Conservation (phyloP, 2,888 invertebrate species). For the Dysmachus trigonus region DNA sequence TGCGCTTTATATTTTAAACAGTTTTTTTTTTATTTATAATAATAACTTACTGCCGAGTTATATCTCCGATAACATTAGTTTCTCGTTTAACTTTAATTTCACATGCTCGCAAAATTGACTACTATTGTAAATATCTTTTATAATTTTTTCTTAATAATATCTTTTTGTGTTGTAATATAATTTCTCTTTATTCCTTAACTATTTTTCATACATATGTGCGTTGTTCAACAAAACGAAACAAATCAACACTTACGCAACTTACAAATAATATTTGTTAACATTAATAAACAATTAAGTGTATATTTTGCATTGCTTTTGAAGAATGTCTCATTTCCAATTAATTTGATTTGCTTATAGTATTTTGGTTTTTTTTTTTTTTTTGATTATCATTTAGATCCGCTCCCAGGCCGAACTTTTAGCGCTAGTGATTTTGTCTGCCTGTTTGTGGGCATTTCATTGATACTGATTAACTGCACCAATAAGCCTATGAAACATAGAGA, state of each 20-base stretch:
- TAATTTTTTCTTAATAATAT: conserved; percentile 36
- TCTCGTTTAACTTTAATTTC: conserved; percentile 34
- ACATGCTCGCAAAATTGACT: conserved; percentile 26
- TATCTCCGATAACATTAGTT: not conserved
- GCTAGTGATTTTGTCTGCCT: not conserved
- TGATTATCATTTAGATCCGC: not conserved
- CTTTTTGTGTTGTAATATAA: conserved; percentile 32
- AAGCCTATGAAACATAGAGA: no score
- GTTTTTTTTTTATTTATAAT: conserved; percentile 16
- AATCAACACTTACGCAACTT: conserved; percentile 36
- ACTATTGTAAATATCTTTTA: conserved; percentile 31
- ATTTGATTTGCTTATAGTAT: conserved; percentile 34
- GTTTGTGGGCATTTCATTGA: not conserved
- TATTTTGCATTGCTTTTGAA: conserved; percentile 39
- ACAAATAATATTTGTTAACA: conserved; percentile 22
- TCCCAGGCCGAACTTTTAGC: not conserved
- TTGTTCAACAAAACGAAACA: conserved; percentile 33
- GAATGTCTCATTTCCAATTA: conserved; percentile 38
- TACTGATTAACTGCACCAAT: no score
- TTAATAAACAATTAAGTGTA: conserved; percentile 34
- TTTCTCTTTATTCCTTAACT: conserved; percentile 6
- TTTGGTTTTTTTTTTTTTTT: conserved; percentile 23
- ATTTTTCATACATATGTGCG: conserved; percentile 40
- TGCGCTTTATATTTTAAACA: conserved; percentile 16
- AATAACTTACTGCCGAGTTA: conserved; percentile 5